Conservation (phyloP, 2,797 vertebrate species). For the Cephalopachus bancanus region DNA sequence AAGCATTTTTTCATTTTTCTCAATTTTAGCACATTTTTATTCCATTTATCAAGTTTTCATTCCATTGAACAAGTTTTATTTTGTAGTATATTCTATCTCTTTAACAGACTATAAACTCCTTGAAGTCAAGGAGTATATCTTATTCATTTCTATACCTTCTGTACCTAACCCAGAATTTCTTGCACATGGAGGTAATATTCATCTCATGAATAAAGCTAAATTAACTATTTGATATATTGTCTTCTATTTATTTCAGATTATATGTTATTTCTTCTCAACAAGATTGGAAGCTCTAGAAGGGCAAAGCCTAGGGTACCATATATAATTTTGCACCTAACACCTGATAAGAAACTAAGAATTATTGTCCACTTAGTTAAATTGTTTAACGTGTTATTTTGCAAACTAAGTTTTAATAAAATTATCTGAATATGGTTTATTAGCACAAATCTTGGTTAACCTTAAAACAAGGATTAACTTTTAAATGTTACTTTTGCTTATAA, state of each 20-base stretch:
- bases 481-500: conserved; percentile 5
- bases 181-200: neutral
- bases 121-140: neutral
- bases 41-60: conserved; percentile 44
- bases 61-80: neutral
- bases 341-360: conserved; percentile 21
- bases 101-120: neutral
- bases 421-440: neutral
- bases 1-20: conserved; percentile 54
- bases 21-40: conserved; percentile 42
- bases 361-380: neutral
- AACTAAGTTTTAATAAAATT: conserved; percentile 43
- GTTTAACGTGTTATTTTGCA: neutral
- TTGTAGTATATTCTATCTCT: neutral
- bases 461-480: neutral
- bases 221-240: neutral
- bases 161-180: neutral
- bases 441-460: neutral
- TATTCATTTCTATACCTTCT: neutral
- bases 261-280: neutral
- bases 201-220: neutral
- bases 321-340: neutral
- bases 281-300: neutral
- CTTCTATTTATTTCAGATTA: conserved; percentile 9
- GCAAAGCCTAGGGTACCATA: neutral